Conservation (phyloP, 2,797 vertebrate species). For the Ceryle rudis region DNA sequence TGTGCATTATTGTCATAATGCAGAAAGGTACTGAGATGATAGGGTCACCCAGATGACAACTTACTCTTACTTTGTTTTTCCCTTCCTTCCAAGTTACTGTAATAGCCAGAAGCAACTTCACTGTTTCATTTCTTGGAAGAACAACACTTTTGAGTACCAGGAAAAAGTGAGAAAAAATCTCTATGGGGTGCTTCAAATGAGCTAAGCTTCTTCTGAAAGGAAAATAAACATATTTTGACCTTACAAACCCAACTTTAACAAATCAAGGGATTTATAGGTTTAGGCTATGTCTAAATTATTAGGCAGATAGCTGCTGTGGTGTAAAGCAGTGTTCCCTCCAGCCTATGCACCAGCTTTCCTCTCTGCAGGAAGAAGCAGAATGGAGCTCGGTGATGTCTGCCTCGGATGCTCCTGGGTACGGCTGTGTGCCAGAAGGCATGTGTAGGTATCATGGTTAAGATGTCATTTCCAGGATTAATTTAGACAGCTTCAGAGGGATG, state of each 20-base stretch:
- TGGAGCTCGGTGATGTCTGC: not conserved
- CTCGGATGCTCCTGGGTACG: rapidly evolving
- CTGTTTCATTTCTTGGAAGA: not conserved
- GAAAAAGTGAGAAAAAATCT: not conserved
- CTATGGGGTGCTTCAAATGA: not conserved
- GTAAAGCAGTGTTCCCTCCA: not conserved
- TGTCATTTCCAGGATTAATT: not conserved
- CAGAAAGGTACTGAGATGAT: not conserved
- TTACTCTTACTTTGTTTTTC: not conserved
- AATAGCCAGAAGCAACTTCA: not conserved
- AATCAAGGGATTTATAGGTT: not conserved
- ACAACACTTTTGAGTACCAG: not conserved
- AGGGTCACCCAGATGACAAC: not conserved
- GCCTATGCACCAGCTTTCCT: not conserved
- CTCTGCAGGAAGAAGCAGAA: not conserved
- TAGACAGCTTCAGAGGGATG: not conserved
- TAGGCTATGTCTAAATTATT: not conserved
- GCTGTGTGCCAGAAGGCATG: rapidly evolving
- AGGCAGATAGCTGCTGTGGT: not conserved
- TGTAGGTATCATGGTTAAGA: rapidly evolving
- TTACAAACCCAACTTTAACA: not conserved
- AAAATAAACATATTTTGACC: constrained; percentile 26
- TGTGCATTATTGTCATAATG: not conserved
- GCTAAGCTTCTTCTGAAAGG: not conserved
- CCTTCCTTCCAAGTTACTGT: not conserved